Conservation (phyloP, 2,888 invertebrate species). For the Blera fallax region DNA sequence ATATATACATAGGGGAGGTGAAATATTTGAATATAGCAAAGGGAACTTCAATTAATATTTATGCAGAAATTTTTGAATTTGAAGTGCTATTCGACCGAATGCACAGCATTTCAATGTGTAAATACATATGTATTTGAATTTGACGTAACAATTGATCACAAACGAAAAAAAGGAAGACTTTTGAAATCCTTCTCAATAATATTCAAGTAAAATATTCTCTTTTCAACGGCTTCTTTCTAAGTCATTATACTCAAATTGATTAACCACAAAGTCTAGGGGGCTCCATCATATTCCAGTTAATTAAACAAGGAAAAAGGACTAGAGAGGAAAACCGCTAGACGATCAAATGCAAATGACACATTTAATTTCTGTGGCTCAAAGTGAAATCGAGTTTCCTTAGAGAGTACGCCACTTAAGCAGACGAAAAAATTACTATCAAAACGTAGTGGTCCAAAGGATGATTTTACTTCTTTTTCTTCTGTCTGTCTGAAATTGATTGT, state of each 20-base stretch:
- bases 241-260: slow-evolving; percentile 9
- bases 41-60: no score
- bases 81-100: no score
- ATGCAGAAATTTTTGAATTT: no score
- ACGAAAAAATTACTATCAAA: slow-evolving; percentile 45
- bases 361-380: slow-evolving; percentile 61
- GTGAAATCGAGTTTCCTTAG: slow-evolving; percentile 49
- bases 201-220: background rate
- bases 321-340: slow-evolving; percentile 19
- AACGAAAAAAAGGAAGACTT: background rate
- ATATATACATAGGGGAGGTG: no score
- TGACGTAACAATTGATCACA: no score
- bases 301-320: slow-evolving; percentile 29
- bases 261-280: slow-evolving; percentile 13
- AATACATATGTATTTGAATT: background rate
- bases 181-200: background rate
- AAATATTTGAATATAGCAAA: no score
- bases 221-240: background rate
- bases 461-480: background rate
- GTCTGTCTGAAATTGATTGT: slow-evolving; percentile 46
- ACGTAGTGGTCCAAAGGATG: slow-evolving; percentile 7
- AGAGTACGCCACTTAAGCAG: slow-evolving; percentile 45
- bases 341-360: slow-evolving; percentile 65
- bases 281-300: slow-evolving; percentile 54
- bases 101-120: no score